Evolutionary conservation across 2,888 invertebrate species (phyloP).

Genomic region (Leptogaster cylindrica): DNA sequence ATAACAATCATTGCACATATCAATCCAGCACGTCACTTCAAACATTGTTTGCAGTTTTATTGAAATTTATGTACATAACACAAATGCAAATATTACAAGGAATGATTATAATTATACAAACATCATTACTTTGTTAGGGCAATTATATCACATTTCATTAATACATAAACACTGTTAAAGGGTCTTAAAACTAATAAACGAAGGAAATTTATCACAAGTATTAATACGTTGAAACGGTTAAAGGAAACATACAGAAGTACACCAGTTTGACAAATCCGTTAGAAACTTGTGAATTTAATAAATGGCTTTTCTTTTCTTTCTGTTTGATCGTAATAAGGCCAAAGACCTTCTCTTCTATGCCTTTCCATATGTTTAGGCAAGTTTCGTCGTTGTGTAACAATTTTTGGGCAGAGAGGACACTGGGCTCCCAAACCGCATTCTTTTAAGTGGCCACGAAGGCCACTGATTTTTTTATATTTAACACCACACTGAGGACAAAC

Average conservation of each 20-base stretch:
- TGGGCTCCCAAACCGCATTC: constrained; percentile 53
- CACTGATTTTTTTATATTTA: constrained; percentile 52
- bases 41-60: too few relatives aligned
- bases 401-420: constrained; percentile 52
- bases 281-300: background rate
- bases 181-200: constrained; percentile 13
- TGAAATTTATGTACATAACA: too few relatives aligned
- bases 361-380: constrained; percentile 52
- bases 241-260: constrained; percentile 1
- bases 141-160: too few relatives aligned
- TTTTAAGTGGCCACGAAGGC: constrained; percentile 51
- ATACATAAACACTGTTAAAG: too few relatives aligned
- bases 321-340: constrained; percentile 11
- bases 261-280: constrained; percentile 9
- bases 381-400: constrained; percentile 53
- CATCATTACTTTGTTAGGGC: too few relatives aligned
- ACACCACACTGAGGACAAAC: constrained; percentile 52
- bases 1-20: too few relatives aligned
- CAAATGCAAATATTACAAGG: too few relatives aligned
- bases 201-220: constrained; percentile 12
- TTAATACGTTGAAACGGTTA: constrained; percentile 10
- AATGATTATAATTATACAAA: too few relatives aligned
- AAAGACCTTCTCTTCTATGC: constrained; percentile 45
- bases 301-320: background rate
- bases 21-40: too few relatives aligned